phyloP scores from a whole-genome alignment of 2,888 invertebrate genomes.

The Chydorus sphaericus region DNA sequence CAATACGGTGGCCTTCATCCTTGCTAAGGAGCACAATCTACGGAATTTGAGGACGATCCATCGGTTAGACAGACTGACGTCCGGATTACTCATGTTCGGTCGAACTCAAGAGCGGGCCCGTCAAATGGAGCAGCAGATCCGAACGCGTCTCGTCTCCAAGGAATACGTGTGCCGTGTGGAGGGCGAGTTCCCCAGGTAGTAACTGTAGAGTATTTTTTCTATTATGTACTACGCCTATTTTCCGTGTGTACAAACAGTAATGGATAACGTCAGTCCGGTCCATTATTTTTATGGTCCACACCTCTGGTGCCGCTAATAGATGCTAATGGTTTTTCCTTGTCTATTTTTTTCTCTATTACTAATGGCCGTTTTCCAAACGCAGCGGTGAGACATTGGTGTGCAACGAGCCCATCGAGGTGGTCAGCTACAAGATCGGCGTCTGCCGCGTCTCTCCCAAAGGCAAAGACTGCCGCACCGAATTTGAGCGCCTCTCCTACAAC shows the following conservation, averaged over 20 bases:
- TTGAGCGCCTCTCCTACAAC: slow-evolving; percentile 65
- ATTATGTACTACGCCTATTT: neutral
- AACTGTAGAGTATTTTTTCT: slow-evolving; percentile 21
- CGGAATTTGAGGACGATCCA: slow-evolving; percentile 88
- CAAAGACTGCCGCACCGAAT: slow-evolving; percentile 81
- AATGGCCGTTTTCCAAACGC: neutral
- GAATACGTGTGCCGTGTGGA: slow-evolving; percentile 91
- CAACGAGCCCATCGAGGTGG: slow-evolving; percentile 77
- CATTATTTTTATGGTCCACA: neutral
- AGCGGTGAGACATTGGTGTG: slow-evolving; percentile 66
- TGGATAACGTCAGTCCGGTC: neutral
- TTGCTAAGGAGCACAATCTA: slow-evolving; percentile 89
- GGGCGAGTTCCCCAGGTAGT: slow-evolving; percentile 83
- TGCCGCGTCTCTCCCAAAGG: slow-evolving; percentile 86
- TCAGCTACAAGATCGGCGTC: slow-evolving; percentile 90
- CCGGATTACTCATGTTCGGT: slow-evolving; percentile 82
- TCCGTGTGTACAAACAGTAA: no score
- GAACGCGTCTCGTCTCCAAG: slow-evolving; percentile 79
- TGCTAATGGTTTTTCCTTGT: slow-evolving; percentile 3
- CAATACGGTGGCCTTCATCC: slow-evolving; percentile 90
- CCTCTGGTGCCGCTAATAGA: slow-evolving; percentile 34
- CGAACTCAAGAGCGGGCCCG: slow-evolving; percentile 83
- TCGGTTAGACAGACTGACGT: slow-evolving; percentile 89
- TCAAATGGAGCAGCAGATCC: slow-evolving; percentile 89
- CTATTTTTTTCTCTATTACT: neutral